Conservation (phyloP, 2,888 invertebrate genomes). For the Brachyptera putata region DNA sequence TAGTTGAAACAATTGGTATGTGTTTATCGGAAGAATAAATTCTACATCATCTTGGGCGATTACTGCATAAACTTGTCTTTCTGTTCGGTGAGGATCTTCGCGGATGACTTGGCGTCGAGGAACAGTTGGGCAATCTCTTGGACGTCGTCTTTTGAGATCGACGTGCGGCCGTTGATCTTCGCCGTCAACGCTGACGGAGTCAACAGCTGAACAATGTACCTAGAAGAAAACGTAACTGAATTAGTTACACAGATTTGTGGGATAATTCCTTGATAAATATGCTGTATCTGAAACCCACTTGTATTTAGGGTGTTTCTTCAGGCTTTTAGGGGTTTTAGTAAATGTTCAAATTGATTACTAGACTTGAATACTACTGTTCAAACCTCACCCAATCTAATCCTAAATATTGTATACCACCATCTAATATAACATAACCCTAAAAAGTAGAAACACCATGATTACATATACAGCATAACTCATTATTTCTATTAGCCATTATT, state of each 20-base stretch:
- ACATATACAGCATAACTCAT: no score
- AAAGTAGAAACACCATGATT: no score
- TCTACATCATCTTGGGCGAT: no score
- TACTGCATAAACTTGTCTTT: slow-evolving; percentile 90
- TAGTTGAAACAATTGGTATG: no score
- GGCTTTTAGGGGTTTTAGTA: no score
- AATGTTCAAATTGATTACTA: not conserved
- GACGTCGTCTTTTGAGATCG: slow-evolving; percentile 77
- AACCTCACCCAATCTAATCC: not conserved
- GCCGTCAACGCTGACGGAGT: slow-evolving; percentile 88
- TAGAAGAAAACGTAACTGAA: no score
- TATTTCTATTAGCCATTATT: no score
- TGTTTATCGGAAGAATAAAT: no score
- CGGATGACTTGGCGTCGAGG: slow-evolving; percentile 94
- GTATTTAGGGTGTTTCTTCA: no score
- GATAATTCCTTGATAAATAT: not conserved
- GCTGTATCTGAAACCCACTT: no score
- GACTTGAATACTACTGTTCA: not conserved
- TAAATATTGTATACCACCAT: not conserved
- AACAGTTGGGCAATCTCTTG: slow-evolving; percentile 81
- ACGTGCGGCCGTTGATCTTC: slow-evolving; percentile 77
- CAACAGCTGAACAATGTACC: slow-evolving; percentile 90
- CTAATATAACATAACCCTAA: not conserved
- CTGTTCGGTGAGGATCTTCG: slow-evolving; percentile 83
- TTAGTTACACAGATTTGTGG: no score